These are phyloP conservation scores for Heliconius hewitsoni DNA, from an alignment of 1,140 invertebrate genomes.

Conservation along the genomic window DNA sequence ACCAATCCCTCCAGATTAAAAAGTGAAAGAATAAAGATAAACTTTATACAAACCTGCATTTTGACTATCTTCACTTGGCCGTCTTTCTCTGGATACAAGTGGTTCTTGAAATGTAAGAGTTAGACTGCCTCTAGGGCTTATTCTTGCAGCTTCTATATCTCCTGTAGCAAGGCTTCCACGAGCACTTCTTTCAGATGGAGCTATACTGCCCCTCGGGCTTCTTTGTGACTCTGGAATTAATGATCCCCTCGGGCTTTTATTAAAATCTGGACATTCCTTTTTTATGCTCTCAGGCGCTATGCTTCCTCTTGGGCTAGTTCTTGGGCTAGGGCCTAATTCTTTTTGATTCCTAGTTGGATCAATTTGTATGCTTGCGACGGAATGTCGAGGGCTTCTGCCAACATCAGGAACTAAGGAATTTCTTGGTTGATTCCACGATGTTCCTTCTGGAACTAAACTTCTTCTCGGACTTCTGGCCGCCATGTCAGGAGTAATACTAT, in stretches of 20 bases:
- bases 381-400: slow-evolving; percentile 83
- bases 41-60: slow-evolving; percentile 52
- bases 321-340: slow-evolving; percentile 82
- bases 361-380: slow-evolving; percentile 77
- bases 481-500: slow-evolving; percentile 83
- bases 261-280: slow-evolving; percentile 71
- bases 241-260: slow-evolving; percentile 84
- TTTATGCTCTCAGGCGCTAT: slow-evolving; percentile 80
- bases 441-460: slow-evolving; percentile 83
- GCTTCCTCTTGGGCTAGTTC: slow-evolving; percentile 84
- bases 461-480: slow-evolving; percentile 82
- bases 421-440: slow-evolving; percentile 77
- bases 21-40: slow-evolving; percentile 10
- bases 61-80: slow-evolving; percentile 83
- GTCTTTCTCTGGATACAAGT: slow-evolving; percentile 77
- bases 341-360: slow-evolving; percentile 82
- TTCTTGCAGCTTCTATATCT: slow-evolving; percentile 75
- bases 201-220: slow-evolving; percentile 84
- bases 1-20: not conserved
- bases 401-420: slow-evolving; percentile 75
- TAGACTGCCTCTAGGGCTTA: slow-evolving; percentile 82
- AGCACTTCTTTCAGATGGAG: slow-evolving; percentile 72
- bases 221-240: slow-evolving; percentile 81
- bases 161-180: slow-evolving; percentile 79
- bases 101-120: slow-evolving; percentile 84